These are phyloP conservation scores for Anthophora plumipes DNA, from an alignment of 2,888 invertebrate species.

Conservation along the genomic window DNA sequence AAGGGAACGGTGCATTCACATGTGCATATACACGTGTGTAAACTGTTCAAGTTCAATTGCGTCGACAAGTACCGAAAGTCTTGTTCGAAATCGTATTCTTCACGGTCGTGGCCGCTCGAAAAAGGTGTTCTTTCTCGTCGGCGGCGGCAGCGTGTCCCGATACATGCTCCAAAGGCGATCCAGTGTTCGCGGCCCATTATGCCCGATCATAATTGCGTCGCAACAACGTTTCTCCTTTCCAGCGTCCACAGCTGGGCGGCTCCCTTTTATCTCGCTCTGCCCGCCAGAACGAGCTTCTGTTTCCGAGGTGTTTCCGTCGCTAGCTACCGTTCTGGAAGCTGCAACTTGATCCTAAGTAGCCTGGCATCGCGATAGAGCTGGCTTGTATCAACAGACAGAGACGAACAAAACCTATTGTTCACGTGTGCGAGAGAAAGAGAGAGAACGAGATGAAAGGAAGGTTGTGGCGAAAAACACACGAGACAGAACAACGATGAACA, in stretches of 20 bases:
- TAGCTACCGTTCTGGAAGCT: slow-evolving; percentile 81
- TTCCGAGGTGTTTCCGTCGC: slow-evolving; percentile 81
- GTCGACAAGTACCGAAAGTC: background rate
- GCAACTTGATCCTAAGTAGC: slow-evolving; percentile 80
- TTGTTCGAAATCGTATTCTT: background rate
- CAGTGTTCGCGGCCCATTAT: slow-evolving; percentile 78
- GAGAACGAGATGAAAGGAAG: slow-evolving; percentile 6
- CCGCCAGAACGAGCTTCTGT: slow-evolving; percentile 80
- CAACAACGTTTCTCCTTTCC: slow-evolving; percentile 75
- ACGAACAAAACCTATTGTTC: background rate
- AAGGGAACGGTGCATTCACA: too few relatives aligned
- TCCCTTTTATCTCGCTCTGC: slow-evolving; percentile 77
- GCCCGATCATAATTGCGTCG: slow-evolving; percentile 79
- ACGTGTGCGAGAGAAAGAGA: background rate
- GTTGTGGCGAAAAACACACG: slow-evolving; percentile 41
- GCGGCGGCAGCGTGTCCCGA: slow-evolving; percentile 60
- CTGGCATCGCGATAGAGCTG: slow-evolving; percentile 72
- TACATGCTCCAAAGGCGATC: slow-evolving; percentile 73
- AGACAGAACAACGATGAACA: slow-evolving; percentile 8
- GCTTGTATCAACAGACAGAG: background rate
- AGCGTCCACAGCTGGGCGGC: slow-evolving; percentile 71
- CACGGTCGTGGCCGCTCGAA: background rate
- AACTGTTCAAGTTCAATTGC: background rate
- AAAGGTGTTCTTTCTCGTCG: slow-evolving; percentile 34
- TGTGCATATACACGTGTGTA: too few relatives aligned